Conservation (phyloP, 2,113 vertebrate genomes). For the Sisor rabdophorus region DNA sequence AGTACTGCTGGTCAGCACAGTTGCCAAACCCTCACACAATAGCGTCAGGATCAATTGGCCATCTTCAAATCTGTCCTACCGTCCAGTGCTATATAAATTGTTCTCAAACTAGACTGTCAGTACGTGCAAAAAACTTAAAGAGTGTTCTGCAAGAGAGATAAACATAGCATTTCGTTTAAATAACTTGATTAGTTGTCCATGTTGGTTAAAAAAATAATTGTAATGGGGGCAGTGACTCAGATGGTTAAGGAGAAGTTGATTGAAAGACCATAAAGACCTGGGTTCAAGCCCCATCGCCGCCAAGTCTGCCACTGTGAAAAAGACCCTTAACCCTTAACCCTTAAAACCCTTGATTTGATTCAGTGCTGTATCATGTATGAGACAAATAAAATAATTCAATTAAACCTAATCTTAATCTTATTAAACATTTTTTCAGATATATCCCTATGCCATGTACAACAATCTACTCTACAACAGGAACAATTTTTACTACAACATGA, state of each 20-base stretch:
- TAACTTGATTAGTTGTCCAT: conserved; percentile 19
- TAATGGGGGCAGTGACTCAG: too few relatives aligned
- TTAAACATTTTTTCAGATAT: too few relatives aligned
- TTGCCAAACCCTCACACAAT: background rate
- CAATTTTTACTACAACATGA: conserved; percentile 12
- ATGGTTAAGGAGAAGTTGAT: too few relatives aligned
- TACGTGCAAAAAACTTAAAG: conserved; percentile 16
- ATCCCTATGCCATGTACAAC: too few relatives aligned
- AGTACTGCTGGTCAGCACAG: conserved; percentile 13
- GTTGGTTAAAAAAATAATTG: background rate
- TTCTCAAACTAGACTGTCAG: conserved; percentile 5
- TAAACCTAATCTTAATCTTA: too few relatives aligned
- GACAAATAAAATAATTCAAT: too few relatives aligned
- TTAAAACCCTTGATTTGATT: too few relatives aligned
- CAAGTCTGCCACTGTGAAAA: too few relatives aligned
- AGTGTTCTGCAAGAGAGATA: conserved; percentile 12
- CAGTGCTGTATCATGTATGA: too few relatives aligned
- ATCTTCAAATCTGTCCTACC: background rate
- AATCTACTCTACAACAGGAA: conserved; percentile 23
- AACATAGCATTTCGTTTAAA: conserved; percentile 22
- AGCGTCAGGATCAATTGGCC: background rate
- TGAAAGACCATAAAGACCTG: too few relatives aligned
- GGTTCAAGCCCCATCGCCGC: too few relatives aligned
- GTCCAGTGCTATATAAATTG: conserved; percentile 12
- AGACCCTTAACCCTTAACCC: too few relatives aligned